Conservation (phyloP, 1,140 invertebrate genomes). For the Brachionus calyciflorus region DNA sequence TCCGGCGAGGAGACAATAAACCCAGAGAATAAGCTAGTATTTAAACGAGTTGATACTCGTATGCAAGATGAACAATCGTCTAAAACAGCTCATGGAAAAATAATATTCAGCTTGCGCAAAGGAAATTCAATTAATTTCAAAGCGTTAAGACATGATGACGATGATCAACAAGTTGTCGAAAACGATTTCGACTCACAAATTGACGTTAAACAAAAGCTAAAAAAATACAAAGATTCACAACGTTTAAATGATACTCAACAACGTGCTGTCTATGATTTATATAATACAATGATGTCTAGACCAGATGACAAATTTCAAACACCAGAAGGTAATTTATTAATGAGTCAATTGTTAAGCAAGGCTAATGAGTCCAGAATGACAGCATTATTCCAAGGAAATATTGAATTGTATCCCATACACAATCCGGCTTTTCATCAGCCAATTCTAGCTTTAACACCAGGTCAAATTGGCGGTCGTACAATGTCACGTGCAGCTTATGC, state of each 20-base stretch:
- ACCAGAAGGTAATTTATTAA: conserved; percentile 25
- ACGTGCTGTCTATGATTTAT: conserved; percentile 21
- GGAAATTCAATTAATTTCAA: conserved; percentile 18
- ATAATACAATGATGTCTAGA: conserved; percentile 26
- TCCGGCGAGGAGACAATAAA: conserved; percentile 52
- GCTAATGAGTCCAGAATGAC: conserved; percentile 22
- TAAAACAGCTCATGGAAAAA: conserved; percentile 51
- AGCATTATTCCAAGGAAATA: conserved; percentile 28
- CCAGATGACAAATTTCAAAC: background rate
- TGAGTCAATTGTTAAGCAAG: conserved; percentile 28
- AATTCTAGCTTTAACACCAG: conserved; percentile 51
- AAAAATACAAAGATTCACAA: background rate
- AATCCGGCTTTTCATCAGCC: conserved; percentile 54
- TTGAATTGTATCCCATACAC: conserved; percentile 54
- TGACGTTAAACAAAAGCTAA: background rate
- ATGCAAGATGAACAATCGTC: conserved; percentile 52
- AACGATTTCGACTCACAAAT: background rate
- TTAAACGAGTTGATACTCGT: conserved; percentile 52
- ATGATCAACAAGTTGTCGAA: too few relatives aligned
- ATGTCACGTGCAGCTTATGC: conserved; percentile 56
- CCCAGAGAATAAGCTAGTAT: conserved; percentile 56
- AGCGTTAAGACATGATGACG: background rate
- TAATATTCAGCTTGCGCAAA: conserved; percentile 53
- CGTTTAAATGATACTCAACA: conserved; percentile 22
- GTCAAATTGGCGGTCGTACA: conserved; percentile 44